Evolutionary conservation across 2,888 invertebrate genomes (phyloP).

Genomic region (Therioaphis trifolii): DNA sequence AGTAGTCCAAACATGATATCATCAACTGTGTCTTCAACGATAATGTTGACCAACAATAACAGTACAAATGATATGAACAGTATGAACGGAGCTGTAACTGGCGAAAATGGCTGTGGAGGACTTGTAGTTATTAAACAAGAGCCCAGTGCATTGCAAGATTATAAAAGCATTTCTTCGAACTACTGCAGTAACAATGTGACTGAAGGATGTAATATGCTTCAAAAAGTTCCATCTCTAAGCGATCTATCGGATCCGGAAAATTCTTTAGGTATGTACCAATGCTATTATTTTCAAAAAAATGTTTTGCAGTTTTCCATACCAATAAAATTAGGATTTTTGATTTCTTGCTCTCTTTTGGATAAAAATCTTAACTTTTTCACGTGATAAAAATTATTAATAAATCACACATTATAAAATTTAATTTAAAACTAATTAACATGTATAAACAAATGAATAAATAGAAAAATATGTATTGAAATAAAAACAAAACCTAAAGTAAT

Average conservation of each 20-base stretch:
- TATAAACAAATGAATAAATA: too few relatives aligned
- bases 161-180: slow-evolving; percentile 19
- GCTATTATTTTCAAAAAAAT: slow-evolving; percentile 6
- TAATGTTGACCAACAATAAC: slow-evolving; percentile 27
- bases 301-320: neutral
- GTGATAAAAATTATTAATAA: too few relatives aligned
- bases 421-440: too few relatives aligned
- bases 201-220: slow-evolving; percentile 67
- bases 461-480: too few relatives aligned
- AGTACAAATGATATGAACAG: slow-evolving; percentile 26
- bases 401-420: too few relatives aligned
- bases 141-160: slow-evolving; percentile 9
- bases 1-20: slow-evolving; percentile 45
- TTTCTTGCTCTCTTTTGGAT: too few relatives aligned
- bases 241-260: slow-evolving; percentile 91
- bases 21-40: slow-evolving; percentile 36
- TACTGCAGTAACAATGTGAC: slow-evolving; percentile 7
- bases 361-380: too few relatives aligned
- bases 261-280: slow-evolving; percentile 81
- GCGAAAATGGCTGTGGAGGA: slow-evolving; percentile 34
- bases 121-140: slow-evolving; percentile 50
- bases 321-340: too few relatives aligned
- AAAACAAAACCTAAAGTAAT: too few relatives aligned
- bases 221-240: slow-evolving; percentile 90
- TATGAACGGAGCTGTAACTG: slow-evolving; percentile 19